Evolutionary conservation across 2,888 invertebrate species (phyloP).

Genomic region (Ophion slaviceki): DNA sequence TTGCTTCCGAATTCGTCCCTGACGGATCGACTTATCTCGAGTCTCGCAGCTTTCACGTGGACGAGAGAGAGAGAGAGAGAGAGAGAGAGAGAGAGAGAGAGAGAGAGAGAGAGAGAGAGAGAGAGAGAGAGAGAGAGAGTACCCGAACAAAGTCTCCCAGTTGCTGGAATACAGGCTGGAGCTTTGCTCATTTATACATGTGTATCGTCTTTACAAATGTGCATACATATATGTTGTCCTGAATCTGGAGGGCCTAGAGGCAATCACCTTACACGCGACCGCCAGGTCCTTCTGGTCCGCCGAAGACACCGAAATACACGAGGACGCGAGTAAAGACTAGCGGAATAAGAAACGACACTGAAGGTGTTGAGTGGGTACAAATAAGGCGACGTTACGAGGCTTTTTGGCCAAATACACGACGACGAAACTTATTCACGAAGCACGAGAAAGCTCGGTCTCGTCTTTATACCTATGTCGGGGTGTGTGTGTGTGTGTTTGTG

Average conservation of each 20-base stretch:
- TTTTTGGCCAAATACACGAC: slow-evolving; percentile 15
- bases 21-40: slow-evolving; percentile 78
- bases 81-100: too few relatives aligned
- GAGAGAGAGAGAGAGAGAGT: background rate
- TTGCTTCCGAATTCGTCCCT: slow-evolving; percentile 75
- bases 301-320: background rate
- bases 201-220: background rate
- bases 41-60: slow-evolving; percentile 64
- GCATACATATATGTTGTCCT: too few relatives aligned
- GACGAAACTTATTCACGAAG: slow-evolving; percentile 31
- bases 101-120: too few relatives aligned
- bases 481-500: too few relatives aligned
- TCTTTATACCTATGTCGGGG: too few relatives aligned
- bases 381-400: slow-evolving; percentile 57
- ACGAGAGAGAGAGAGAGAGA: slow-evolving; percentile 21
- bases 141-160: slow-evolving; percentile 25
- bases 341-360: slow-evolving; percentile 72
- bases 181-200: background rate
- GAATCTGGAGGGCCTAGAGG: background rate
- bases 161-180: background rate
- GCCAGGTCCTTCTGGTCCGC: background rate
- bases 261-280: background rate
- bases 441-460: slow-evolving; percentile 2
- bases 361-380: slow-evolving; percentile 69
- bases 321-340: slow-evolving; percentile 72